These are phyloP conservation scores for Arrhopalites spinosus DNA, from an alignment of 2,888 invertebrate species.

Conservation along the genomic window DNA sequence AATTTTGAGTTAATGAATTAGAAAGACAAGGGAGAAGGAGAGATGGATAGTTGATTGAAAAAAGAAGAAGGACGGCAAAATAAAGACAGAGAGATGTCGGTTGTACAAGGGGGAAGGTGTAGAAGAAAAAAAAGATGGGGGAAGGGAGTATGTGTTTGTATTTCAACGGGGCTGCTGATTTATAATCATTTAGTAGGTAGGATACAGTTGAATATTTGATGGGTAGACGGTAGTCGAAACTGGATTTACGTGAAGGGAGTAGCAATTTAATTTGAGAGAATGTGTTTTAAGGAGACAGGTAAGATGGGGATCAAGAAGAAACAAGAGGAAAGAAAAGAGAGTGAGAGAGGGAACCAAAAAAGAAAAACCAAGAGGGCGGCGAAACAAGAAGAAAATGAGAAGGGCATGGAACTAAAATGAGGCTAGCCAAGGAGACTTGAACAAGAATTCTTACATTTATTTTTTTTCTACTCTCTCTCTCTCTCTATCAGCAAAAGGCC, in stretches of 20 bases:
- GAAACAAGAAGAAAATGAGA: constrained; percentile 10
- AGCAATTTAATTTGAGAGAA: constrained; percentile 41
- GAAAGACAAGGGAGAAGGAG: too few species aligned
- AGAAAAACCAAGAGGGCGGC: too few species aligned
- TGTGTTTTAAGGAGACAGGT: constrained; percentile 41
- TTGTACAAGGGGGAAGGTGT: not conserved
- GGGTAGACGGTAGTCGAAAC: constrained; percentile 34
- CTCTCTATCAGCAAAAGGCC: not conserved
- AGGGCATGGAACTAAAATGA: constrained; percentile 2
- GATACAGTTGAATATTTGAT: constrained; percentile 43
- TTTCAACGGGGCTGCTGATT: constrained; percentile 36
- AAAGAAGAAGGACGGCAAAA: too few species aligned
- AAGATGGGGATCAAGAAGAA: constrained; percentile 14
- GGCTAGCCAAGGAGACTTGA: not conserved
- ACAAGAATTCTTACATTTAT: not conserved
- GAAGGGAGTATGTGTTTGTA: constrained; percentile 12
- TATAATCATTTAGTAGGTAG: constrained; percentile 38
- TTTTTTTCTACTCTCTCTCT: not conserved
- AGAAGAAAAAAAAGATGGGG: too few species aligned
- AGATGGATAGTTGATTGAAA: not conserved
- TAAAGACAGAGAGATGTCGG: not conserved
- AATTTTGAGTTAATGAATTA: too few species aligned
- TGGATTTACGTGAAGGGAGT: constrained; percentile 34
- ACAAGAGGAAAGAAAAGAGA: not conserved
- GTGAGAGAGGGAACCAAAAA: too few species aligned